Evolutionary conservation across 2,888 invertebrate species (phyloP), one percentile per base, ranked within the genome.

Genomic region (Protophormia terraenovae): DNA sequence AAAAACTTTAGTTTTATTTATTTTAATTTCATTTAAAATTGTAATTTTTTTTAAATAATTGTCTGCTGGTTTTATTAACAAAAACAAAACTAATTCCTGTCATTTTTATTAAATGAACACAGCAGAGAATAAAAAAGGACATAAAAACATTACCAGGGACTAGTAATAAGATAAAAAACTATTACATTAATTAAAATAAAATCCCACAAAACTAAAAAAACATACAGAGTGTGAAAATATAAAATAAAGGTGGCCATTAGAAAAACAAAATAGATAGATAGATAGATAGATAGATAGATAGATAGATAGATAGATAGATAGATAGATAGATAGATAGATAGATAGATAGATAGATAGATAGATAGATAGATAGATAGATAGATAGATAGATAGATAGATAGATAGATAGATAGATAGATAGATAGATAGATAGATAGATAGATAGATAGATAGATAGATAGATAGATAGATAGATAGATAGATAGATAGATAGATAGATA

Each of bases 131-230:
- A 22, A 22, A 24, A n/a, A 38, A 12, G 3, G 14, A 41, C 24
- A 27, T 5, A 55, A 29, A 55, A 27, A n/a, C n/a, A n/a, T n/a
- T n/a, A 50, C 19, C 29, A 55, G 27, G 12, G 8, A 6, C 64
- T 58, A 22, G 35, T 72, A 35, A 79, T 53, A 71, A 71, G 50
- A 64, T 53, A 64, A 58, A 79, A 79, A 64, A 53, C 64, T 72
- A 72, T 72, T 72, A 72, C 53, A 79, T 79, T 79, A 79, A 79
- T 79, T 79, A 79, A 79, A 78, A 60, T 78, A 71, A 64, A 79
- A 79, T 38, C 62, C 60, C 14, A 8, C 32, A 60, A 41, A 38
- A 58, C 29, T 10, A 8, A 6, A 64, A 22, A 12, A n/a, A n/a
- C n/a, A n/a, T n/a, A n/a, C n/a, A 47, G 12, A 77, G 60, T 69